Percentiles rank a stretch among this genome's conserved stretches.
Conservation (phyloP, 2,797 vertebrate genomes). For the Streptopelia turtur region DNA sequence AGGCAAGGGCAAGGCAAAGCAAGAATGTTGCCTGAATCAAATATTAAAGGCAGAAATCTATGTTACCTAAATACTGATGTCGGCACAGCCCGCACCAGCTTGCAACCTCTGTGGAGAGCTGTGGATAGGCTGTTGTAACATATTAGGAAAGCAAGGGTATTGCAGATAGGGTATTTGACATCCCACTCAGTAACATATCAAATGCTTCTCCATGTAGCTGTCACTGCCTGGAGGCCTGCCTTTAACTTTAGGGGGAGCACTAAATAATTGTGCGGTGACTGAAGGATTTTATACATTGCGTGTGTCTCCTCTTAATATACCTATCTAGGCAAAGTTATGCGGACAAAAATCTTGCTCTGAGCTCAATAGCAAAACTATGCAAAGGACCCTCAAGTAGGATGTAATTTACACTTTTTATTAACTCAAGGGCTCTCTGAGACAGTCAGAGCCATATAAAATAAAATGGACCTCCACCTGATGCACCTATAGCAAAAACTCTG, state of each 20-base stretch:
- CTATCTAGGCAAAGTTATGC: accelerated
- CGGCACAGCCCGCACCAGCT: background rate
- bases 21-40: background rate
- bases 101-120: background rate
- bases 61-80: background rate
- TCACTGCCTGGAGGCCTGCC: background rate
- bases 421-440: background rate
- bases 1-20: background rate
- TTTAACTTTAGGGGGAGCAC: background rate
- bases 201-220: background rate
- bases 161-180: background rate
- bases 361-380: background rate
- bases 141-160: background rate
- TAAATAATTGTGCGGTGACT: background rate
- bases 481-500: background rate
- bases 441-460: background rate
- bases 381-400: background rate
- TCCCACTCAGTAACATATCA: background rate
- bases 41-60: background rate
- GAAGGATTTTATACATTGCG: background rate
- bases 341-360: background rate
- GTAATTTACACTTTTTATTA: background rate
- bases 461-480: background rate
- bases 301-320: background rate
- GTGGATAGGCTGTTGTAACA: background rate